A percentile compares a stretch with the other conserved stretches of the same genome.
phyloP scores from a whole-genome alignment of 2,888 invertebrate genomes.

The Trichogramma evanescens region DNA sequence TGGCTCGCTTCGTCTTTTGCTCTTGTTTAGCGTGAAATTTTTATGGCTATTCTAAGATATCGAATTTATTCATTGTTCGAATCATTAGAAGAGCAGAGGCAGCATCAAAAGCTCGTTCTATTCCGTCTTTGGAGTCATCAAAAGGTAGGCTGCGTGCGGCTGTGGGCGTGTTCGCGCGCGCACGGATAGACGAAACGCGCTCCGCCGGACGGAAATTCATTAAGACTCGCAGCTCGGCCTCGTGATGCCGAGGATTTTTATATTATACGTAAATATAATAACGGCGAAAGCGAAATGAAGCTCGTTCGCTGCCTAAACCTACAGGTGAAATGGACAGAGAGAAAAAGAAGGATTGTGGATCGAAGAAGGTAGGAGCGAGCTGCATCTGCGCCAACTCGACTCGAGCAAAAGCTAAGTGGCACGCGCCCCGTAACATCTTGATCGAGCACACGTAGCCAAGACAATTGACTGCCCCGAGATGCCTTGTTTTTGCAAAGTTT shows the following conservation, averaged over 20 bases:
- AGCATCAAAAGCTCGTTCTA: not conserved
- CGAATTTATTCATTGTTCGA: not conserved
- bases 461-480: too few relatives aligned
- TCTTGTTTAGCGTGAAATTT: conserved; percentile 5
- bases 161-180: too few relatives aligned
- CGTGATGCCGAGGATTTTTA: not conserved
- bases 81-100: not conserved
- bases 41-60: not conserved
- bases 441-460: too few relatives aligned
- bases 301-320: too few relatives aligned
- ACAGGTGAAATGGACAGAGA: not conserved
- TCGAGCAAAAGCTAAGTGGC: too few relatives aligned
- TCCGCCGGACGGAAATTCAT: conserved; percentile 20
- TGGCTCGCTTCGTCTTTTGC: too few relatives aligned
- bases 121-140: too few relatives aligned
- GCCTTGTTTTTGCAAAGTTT: too few relatives aligned
- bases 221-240: conserved; percentile 3
- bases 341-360: not conserved
- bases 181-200: not conserved
- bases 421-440: too few relatives aligned
- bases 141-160: too few relatives aligned
- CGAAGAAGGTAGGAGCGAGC: not conserved
- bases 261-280: not conserved
- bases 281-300: too few relatives aligned
- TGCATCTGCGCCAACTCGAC: not conserved